These are phyloP conservation scores for Drosophila phalerata DNA, from an alignment of 2,888 invertebrate genomes.

Conservation along the genomic window DNA sequence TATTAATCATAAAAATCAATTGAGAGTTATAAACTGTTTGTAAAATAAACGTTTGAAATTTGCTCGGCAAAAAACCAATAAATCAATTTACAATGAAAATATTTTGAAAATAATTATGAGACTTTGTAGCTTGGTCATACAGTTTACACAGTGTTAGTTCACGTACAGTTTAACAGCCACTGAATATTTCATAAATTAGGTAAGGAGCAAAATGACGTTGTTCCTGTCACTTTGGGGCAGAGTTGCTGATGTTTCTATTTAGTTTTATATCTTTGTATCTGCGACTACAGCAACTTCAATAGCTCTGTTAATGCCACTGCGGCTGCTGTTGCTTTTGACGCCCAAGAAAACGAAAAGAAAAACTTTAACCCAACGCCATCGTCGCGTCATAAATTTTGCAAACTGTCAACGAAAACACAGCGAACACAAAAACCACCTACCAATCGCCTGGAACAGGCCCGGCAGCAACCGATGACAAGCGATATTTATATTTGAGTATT, in stretches of 20 bases:
- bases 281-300: slow-evolving; percentile 28
- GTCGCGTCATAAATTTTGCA: slow-evolving; percentile 72
- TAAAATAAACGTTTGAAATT: not conserved
- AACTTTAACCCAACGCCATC: slow-evolving; percentile 60
- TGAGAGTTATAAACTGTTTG: too few relatives aligned
- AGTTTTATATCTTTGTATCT: slow-evolving; percentile 56
- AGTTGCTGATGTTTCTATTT: slow-evolving; percentile 70
- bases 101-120: not conserved
- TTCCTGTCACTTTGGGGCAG: slow-evolving; percentile 60
- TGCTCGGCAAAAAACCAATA: not conserved
- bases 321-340: slow-evolving; percentile 33
- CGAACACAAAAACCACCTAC: slow-evolving; percentile 26
- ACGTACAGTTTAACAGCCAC: slow-evolving; percentile 46
- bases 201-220: slow-evolving; percentile 42
- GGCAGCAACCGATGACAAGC: slow-evolving; percentile 68
- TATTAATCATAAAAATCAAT: too few relatives aligned
- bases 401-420: slow-evolving; percentile 68
- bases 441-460: slow-evolving; percentile 60
- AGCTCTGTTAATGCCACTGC: slow-evolving; percentile 17
- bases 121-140: too few relatives aligned
- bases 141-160: not conserved
- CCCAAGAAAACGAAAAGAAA: slow-evolving; percentile 32
- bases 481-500: slow-evolving; percentile 57
- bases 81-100: too few relatives aligned
- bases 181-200: slow-evolving; percentile 60